phyloP scores from a whole-genome alignment of 1,140 invertebrate genomes.

The Aphidius gifuensis region DNA sequence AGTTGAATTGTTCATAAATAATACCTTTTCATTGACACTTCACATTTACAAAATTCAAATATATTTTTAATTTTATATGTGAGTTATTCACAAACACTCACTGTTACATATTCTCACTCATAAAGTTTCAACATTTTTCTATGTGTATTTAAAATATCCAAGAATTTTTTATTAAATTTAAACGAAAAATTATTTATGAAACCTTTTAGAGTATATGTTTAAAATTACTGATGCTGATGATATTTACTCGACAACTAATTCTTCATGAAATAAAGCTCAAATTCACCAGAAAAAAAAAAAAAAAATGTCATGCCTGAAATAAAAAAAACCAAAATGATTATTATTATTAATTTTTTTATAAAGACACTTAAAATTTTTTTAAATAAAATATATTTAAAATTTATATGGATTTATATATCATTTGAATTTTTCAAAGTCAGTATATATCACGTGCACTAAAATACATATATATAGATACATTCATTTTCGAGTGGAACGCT shows the following conservation, averaged over 20 bases:
- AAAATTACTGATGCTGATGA: too few species aligned
- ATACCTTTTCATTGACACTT: constrained; percentile 23
- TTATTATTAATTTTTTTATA: too few species aligned
- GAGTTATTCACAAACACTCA: background rate
- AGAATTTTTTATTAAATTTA: background rate
- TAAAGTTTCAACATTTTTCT: background rate
- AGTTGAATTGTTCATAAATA: constrained; percentile 44
- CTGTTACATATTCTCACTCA: background rate
- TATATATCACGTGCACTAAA: background rate
- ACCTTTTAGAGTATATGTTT: too few species aligned
- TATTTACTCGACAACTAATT: too few species aligned
- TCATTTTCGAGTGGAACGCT: constrained; percentile 17
- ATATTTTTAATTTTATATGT: constrained; percentile 29
- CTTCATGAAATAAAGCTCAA: too few species aligned
- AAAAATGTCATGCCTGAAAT: too few species aligned
- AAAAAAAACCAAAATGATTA: too few species aligned
- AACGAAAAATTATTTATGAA: background rate
- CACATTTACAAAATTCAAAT: constrained; percentile 37
- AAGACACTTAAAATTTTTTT: background rate
- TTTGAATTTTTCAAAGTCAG: background rate
- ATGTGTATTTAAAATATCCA: constrained; percentile 5
- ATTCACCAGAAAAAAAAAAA: too few species aligned
- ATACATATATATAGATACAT: constrained; percentile 21
- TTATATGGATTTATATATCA: background rate
- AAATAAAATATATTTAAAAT: background rate